These are phyloP conservation scores for Periphyllus acericola DNA, from an alignment of 2,888 invertebrate species.

Conservation along the genomic window DNA sequence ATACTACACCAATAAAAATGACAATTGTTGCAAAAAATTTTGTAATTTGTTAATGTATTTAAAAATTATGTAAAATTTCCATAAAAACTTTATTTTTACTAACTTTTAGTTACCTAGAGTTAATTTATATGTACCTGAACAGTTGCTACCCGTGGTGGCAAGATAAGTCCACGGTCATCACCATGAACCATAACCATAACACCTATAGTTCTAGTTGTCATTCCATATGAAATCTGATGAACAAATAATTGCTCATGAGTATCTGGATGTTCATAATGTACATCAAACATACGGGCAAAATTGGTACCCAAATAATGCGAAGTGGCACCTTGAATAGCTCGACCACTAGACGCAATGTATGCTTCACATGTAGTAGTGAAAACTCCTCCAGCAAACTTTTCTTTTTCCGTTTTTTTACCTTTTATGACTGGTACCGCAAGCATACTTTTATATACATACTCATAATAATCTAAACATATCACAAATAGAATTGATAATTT, in stretches of 20 bases:
- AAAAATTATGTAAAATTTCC: too few species aligned
- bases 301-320: conserved; percentile 99
- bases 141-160: conserved; percentile 92
- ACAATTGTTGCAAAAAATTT: too few species aligned
- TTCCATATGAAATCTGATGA: conserved; percentile 98
- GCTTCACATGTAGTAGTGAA: conserved; percentile 98
- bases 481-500: not conserved
- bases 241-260: conserved; percentile 88
- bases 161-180: conserved; percentile 94
- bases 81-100: too few species aligned
- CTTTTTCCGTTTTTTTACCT: conserved; percentile 97
- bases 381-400: conserved; percentile 98
- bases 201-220: conserved; percentile 96
- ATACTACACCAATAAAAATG: too few species aligned
- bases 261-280: conserved; percentile 92
- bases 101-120: too few species aligned
- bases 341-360: conserved; percentile 91
- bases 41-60: too few species aligned
- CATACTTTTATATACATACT: conserved; percentile 87
- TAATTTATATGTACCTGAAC: conserved; percentile 73
- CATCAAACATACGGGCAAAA: conserved; percentile 99
- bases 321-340: conserved; percentile 96
- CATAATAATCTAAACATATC: conserved; percentile 79
- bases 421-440: conserved; percentile 95
- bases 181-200: conserved; percentile 94